phyloP scores from a whole-genome alignment of 2,888 invertebrate species.

The Drosophila meridionalis region DNA sequence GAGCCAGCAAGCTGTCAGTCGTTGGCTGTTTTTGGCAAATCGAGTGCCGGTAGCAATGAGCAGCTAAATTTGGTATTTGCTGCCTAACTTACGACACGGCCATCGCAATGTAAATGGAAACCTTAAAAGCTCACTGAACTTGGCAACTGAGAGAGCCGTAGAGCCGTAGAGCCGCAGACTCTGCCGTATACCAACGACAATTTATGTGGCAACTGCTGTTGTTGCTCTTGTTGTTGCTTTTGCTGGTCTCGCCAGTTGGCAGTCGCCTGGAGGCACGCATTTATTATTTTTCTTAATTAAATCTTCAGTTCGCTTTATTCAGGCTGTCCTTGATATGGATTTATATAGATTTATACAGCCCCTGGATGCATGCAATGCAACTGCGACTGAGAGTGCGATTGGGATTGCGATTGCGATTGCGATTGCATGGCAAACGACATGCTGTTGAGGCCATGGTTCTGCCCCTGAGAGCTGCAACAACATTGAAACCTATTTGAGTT shows the following conservation, averaged over 20 bases:
- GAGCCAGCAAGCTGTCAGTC: neutral
- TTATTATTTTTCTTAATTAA: conserved; percentile 78
- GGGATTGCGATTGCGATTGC: conserved; percentile 46
- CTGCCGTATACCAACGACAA: conserved; percentile 40
- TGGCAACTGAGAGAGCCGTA: conserved; percentile 13
- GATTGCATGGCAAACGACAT: conserved; percentile 53
- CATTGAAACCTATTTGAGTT: conserved; percentile 65
- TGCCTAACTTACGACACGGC: conserved; percentile 36
- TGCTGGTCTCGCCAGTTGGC: conserved; percentile 28
- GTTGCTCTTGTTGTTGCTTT: conserved; percentile 9
- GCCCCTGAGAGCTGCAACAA: conserved; percentile 8
- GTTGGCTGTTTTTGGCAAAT: conserved; percentile 38
- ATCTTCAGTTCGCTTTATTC: conserved; percentile 55
- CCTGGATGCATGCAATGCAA: conserved; percentile 36
- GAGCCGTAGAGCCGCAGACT: conserved; percentile 18
- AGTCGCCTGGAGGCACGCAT: conserved; percentile 51
- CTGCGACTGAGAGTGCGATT: conserved; percentile 41
- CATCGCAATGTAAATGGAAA: conserved; percentile 48
- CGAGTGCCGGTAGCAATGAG: conserved; percentile 60
- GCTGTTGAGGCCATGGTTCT: conserved; percentile 29
- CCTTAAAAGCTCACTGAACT: conserved; percentile 38
- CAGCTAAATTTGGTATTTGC: conserved; percentile 59
- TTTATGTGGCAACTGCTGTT: conserved; percentile 53
- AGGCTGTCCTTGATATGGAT: conserved; percentile 31
- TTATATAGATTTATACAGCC: conserved; percentile 36